Conservation (phyloP, 2,888 invertebrate genomes). For the Philereme vetulata region DNA sequence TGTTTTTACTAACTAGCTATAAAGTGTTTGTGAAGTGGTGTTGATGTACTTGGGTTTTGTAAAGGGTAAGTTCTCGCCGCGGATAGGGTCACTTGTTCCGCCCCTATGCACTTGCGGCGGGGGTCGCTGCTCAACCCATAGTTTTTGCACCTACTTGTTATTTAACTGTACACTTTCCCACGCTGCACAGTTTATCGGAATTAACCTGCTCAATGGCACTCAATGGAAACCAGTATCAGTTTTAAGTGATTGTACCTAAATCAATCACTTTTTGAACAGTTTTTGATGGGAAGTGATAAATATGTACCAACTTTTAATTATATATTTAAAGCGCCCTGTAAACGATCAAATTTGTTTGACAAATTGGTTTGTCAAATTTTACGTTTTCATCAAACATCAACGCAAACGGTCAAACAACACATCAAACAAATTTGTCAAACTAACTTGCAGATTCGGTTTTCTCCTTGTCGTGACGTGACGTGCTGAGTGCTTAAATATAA, state of each 20-base stretch:
- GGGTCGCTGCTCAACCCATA: slow-evolving; percentile 66
- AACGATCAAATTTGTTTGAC: too few relatives aligned
- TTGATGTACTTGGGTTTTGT: slow-evolving; percentile 23
- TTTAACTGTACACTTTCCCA: slow-evolving; percentile 67
- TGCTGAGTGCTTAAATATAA: too few relatives aligned
- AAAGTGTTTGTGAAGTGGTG: slow-evolving; percentile 10
- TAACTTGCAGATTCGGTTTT: too few relatives aligned
- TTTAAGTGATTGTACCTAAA: slow-evolving; percentile 17
- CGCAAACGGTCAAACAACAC: too few relatives aligned
- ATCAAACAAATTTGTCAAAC: too few relatives aligned
- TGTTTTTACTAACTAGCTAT: slow-evolving; percentile 1
- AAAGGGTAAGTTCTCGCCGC: slow-evolving; percentile 42
- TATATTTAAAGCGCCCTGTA: too few relatives aligned
- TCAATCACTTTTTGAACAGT: slow-evolving; percentile 7
- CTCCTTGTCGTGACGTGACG: too few relatives aligned
- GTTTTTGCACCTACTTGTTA: slow-evolving; percentile 77
- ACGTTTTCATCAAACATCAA: too few relatives aligned
- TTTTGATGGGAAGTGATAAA: too few relatives aligned
- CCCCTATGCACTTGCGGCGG: slow-evolving; percentile 79
- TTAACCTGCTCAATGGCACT: slow-evolving; percentile 57
- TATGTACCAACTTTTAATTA: too few relatives aligned
- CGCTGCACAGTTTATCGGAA: slow-evolving; percentile 60
- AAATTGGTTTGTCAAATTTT: too few relatives aligned
- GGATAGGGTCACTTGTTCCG: slow-evolving; percentile 70
- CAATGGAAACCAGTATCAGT: slow-evolving; percentile 29